Percentiles rank a stretch among this genome's conserved stretches.
phyloP scores from a whole-genome alignment of 2,797 vertebrate genomes.

The Yasuhikotakia modesta region DNA sequence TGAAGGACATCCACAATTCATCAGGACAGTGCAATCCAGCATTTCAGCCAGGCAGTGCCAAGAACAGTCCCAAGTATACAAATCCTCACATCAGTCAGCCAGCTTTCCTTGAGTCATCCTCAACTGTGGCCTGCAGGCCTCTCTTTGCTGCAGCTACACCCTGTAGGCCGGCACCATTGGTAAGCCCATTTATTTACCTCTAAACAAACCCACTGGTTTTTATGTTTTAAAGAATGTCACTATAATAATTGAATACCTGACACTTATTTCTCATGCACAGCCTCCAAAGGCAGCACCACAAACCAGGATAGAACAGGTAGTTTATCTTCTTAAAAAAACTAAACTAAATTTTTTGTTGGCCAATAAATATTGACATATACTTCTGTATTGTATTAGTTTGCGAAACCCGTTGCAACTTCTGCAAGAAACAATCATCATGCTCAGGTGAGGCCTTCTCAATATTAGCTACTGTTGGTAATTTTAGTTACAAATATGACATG shows the following conservation, averaged over 20 bases:
- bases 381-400: slow-evolving; percentile 59
- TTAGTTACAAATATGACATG: not conserved
- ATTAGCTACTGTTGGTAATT: not conserved
- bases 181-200: slow-evolving; percentile 60
- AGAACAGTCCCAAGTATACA: slow-evolving; percentile 55
- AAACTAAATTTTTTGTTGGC: not conserved
- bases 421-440: slow-evolving; percentile 55
- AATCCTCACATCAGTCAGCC: slow-evolving; percentile 71
- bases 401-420: slow-evolving; percentile 60
- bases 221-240: too few species aligned
- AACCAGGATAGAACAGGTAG: slow-evolving; percentile 68
- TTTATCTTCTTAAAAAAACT: not conserved
- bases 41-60: slow-evolving; percentile 74
- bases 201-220: not conserved
- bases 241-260: too few species aligned
- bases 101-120: slow-evolving; percentile 72
- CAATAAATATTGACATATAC: not conserved
- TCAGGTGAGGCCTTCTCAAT: slow-evolving; percentile 66
- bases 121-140: slow-evolving; percentile 51
- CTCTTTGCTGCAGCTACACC: slow-evolving; percentile 49
- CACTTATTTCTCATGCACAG: slow-evolving; percentile 55
- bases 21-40: slow-evolving; percentile 81
- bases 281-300: slow-evolving; percentile 64
- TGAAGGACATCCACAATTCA: slow-evolving; percentile 64
- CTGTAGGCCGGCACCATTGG: slow-evolving; percentile 71